Evolutionary conservation across 2,797 vertebrate genomes (phyloP).

Genomic region (Sebastes matsubarae): DNA sequence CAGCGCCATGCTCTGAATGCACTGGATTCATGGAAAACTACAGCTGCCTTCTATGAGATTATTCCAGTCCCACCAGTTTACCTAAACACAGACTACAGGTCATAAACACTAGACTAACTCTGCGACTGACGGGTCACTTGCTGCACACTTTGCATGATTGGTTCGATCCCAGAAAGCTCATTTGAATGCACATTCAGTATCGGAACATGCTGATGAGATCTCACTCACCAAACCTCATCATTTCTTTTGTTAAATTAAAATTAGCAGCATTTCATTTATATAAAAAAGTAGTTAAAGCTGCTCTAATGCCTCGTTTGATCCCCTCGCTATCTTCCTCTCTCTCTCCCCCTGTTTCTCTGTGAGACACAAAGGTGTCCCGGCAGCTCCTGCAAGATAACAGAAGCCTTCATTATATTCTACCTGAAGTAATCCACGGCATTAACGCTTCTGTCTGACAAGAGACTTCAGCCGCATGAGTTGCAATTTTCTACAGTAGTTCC

Average conservation of each 20-base stretch:
- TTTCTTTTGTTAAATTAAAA: not conserved
- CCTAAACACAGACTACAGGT: not conserved
- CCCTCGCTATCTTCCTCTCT: not conserved
- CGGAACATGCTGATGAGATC: not conserved
- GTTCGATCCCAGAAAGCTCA: not conserved
- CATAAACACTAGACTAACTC: not conserved
- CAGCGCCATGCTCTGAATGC: not conserved
- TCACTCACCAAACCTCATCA: not conserved
- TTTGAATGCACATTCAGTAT: not conserved
- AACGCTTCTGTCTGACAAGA: not conserved
- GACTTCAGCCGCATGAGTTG: not conserved
- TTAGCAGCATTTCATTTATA: not conserved
- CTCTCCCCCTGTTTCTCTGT: not conserved
- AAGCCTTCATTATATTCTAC: slow-evolving; percentile 8
- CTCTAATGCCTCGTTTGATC: not conserved
- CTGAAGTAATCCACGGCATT: not conserved
- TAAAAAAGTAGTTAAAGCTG: not conserved
- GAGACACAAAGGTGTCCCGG: not conserved
- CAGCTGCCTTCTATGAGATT: not conserved
- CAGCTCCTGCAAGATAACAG: not conserved
- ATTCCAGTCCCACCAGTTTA: not conserved
- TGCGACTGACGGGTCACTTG: not conserved
- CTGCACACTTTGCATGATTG: not conserved
- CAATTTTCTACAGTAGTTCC: not conserved
- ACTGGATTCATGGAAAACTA: not conserved